Evolutionary conservation across 2,113 vertebrate genomes (phyloP).

Genomic region (Danionella cerebrum): DNA sequence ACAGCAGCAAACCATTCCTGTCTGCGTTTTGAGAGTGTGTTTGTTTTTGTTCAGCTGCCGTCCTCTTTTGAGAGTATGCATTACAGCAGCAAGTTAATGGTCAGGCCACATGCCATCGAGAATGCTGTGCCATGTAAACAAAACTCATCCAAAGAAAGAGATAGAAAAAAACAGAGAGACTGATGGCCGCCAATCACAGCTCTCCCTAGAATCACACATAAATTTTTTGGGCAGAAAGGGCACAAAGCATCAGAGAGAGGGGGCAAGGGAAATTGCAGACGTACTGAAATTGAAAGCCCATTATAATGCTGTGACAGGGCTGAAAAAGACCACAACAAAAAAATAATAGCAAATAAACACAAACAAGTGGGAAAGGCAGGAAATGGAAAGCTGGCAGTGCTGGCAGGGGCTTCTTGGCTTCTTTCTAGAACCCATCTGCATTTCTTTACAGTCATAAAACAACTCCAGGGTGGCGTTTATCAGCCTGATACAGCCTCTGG

Average conservation of each 20-base stretch:
- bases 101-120: constrained; percentile 10
- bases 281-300: constrained; percentile 3
- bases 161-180: neutral
- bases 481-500: constrained; percentile 17
- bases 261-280: neutral
- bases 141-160: constrained; percentile 6
- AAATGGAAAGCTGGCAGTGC: constrained; percentile 4
- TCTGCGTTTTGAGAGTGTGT: neutral
- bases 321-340: neutral
- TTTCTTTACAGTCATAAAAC: constrained; percentile 22
- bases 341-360: constrained; percentile 1
- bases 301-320: neutral
- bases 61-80: neutral
- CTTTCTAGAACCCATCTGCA: constrained; percentile 8
- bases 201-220: constrained; percentile 8
- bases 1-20: neutral
- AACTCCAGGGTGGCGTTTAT: constrained; percentile 14
- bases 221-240: neutral
- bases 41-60: neutral
- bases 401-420: constrained; percentile 6
- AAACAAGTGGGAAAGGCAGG: neutral
- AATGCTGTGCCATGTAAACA: constrained; percentile 7
- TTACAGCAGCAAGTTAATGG: neutral
- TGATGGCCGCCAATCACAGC: constrained; percentile 1
- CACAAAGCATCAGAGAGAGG: constrained; percentile 1